Evolutionary conservation across 2,888 invertebrate genomes (phyloP).

Genomic region (Dioctria rufipes): DNA sequence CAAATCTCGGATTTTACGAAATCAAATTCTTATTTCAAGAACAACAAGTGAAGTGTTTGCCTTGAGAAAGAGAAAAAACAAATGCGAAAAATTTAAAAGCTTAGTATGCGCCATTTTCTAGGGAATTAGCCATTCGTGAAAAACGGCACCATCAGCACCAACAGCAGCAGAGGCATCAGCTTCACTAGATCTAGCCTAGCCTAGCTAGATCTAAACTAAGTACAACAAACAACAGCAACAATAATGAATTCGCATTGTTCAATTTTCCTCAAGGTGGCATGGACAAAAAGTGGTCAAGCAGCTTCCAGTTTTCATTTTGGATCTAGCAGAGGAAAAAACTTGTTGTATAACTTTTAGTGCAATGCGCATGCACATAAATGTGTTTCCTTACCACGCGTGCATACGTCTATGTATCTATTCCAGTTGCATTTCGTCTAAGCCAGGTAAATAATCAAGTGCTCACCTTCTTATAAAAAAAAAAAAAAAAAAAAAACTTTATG

Average conservation of each 20-base stretch:
- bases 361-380: constrained; percentile 12
- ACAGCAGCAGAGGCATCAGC: neutral
- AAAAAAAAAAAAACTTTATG: constrained; percentile 36
- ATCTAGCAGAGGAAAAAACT: constrained; percentile 56
- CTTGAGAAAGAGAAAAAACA: constrained; percentile 60
- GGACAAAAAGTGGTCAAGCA: constrained; percentile 62
- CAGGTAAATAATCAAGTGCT: constrained; percentile 54
- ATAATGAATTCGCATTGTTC: constrained; percentile 60
- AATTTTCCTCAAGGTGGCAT: constrained; percentile 59
- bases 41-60: constrained; percentile 63
- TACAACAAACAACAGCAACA: constrained; percentile 23
- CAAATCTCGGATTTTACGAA: constrained; percentile 62
- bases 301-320: constrained; percentile 63
- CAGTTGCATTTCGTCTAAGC: constrained; percentile 43
- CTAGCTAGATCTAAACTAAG: no score
- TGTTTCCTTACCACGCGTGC: neutral
- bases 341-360: constrained; percentile 50
- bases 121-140: constrained; percentile 56
- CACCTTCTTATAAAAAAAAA: constrained; percentile 33
- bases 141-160: constrained; percentile 52
- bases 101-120: constrained; percentile 57
- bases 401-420: constrained; percentile 33
- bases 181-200: neutral
- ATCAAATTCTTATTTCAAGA: constrained; percentile 63
- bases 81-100: constrained; percentile 49